Evolutionary conservation across 2,888 invertebrate genomes (phyloP).

Genomic region (Andricus curvator): DNA sequence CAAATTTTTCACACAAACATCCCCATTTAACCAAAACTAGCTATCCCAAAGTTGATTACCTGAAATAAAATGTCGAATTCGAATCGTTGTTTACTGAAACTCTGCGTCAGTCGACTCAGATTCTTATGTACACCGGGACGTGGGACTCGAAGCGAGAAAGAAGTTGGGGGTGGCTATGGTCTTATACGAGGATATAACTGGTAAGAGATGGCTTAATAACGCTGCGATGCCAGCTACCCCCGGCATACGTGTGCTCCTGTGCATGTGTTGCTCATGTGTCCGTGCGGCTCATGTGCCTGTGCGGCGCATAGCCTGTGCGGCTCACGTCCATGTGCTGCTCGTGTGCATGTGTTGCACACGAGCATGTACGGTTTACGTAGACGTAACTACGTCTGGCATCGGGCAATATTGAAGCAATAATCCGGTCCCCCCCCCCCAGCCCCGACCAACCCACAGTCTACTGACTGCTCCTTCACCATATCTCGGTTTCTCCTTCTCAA

Average conservation of each 20-base stretch:
- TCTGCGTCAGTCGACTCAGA: not conserved
- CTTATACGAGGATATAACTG: conserved; percentile 68
- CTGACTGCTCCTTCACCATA: not conserved
- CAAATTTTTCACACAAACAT: not conserved
- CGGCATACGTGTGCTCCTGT: conserved; percentile 50
- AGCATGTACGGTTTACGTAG: conserved; percentile 62
- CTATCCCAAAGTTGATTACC: not conserved
- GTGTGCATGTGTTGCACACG: conserved; percentile 30
- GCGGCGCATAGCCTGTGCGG: too few species aligned
- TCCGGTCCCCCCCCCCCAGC: conserved; percentile 63
- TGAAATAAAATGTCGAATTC: not conserved
- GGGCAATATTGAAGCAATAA: conserved; percentile 77
- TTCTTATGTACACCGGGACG: not conserved
- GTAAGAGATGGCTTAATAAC: conserved; percentile 76
- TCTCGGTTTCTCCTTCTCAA: not conserved
- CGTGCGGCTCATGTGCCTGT: too few species aligned
- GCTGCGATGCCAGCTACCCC: conserved; percentile 62
- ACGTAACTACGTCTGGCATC: conserved; percentile 70
- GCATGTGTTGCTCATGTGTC: too few species aligned
- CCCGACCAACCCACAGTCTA: conserved; percentile 36
- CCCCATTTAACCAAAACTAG: not conserved
- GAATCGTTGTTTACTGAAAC: not conserved
- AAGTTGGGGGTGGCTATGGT: conserved; percentile 54
- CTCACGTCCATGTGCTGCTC: too few species aligned
- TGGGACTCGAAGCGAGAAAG: conserved; percentile 42